phyloP scores from a whole-genome alignment of 2,113 vertebrate species.

The Corythornis cristatus region DNA sequence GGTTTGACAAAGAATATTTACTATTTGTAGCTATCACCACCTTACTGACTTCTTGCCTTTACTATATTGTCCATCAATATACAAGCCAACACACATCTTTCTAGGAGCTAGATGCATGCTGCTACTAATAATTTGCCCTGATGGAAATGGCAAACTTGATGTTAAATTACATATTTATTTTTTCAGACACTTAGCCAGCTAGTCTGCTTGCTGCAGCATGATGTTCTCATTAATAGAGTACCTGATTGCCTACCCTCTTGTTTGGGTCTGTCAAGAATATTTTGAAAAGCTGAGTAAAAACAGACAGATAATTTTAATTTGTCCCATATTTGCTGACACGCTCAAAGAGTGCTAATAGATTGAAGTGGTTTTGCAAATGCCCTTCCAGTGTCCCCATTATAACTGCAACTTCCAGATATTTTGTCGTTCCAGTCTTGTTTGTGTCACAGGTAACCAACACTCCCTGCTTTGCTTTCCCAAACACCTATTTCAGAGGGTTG shows the following conservation, averaged over 20 bases:
- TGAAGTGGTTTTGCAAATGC: conserved; percentile 24
- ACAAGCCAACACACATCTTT: background rate
- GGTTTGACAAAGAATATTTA: background rate
- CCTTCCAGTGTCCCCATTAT: background rate
- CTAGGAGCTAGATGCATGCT: background rate
- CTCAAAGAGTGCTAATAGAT: conserved; percentile 9
- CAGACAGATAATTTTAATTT: conserved; percentile 10
- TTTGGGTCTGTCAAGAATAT: background rate
- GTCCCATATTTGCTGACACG: background rate
- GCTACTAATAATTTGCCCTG: background rate
- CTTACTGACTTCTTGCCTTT: background rate
- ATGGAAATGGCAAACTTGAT: background rate
- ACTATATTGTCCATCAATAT: background rate
- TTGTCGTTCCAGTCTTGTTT: conserved; percentile 35
- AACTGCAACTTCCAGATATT: background rate
- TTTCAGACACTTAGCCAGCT: background rate
- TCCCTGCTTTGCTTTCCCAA: background rate
- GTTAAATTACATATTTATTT: background rate
- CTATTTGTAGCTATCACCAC: background rate
- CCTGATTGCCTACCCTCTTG: background rate
- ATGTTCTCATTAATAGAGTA: conserved; percentile 5
- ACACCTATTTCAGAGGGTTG: background rate
- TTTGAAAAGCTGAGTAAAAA: conserved; percentile 24
- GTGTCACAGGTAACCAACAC: rapidly evolving
- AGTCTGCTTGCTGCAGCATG: background rate